Base-by-base conservation (phyloP, 2,888 invertebrate genomes). In the Epistrophe eligans region DNA sequence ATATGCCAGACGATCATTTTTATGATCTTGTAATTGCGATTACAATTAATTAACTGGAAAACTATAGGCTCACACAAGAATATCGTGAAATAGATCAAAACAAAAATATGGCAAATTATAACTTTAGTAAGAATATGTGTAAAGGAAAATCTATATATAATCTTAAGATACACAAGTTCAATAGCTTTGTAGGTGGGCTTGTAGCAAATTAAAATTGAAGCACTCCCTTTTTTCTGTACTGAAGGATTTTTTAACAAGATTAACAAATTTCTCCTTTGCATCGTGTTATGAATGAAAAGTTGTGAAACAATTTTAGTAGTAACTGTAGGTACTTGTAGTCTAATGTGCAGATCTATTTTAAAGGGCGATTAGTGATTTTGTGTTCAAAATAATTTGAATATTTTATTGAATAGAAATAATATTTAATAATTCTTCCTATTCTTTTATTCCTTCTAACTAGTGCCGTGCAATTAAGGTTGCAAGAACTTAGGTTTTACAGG, bases 11-110 rank as follows among this genome's bases (percentile, higher is more conserved):
- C 48, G 71, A 62, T 79, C 66, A 17, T 15, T 73, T 73, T 77
- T 73, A 73, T 79, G 72, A 79, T 79, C 79, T 57, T 55, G 60
- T 67, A 83, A 79, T 83, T 79, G 72, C 66, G 60, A 83, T 77
- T 62, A 73, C 83, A 83, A 83, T 83, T 83, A 83, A 83, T 79
- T 79, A 73, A 58, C 17, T 10, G 40, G 17, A 60, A 73, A 71
- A 72, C 45, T 67, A n/a, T n/a, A 71, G 71, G 48, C 52, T 76
- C 52, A 11, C 24, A 57, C 43, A 64, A 50, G n/a, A 28, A 28
- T 15, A 55, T n/a, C 55, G 13, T 10, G 50, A 79, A 67, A 19
- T 58, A 79, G 73, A 83, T 79, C 52, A 73, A 66, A 48, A 50
- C 19, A 48, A 40, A 43, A 38, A 67, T 72, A 15, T 35, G 8